Conservation (phyloP, 1,140 invertebrate species). For the Lerema accius region DNA sequence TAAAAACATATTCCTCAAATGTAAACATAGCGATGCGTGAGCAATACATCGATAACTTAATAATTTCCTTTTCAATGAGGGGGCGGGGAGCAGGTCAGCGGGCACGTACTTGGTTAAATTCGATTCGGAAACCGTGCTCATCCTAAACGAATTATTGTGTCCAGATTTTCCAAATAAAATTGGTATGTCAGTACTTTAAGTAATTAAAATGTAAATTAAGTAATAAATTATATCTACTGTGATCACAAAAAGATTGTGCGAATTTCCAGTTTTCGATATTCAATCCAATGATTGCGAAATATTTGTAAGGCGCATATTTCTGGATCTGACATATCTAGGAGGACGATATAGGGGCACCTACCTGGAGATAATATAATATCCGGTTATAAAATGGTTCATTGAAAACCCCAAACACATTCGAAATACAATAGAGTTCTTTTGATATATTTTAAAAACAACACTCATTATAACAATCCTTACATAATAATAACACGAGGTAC, state of each 20-base stretch:
- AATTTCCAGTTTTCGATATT: too few relatives aligned
- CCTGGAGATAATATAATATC: not conserved
- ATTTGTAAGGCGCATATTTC: too few relatives aligned
- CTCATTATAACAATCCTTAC: constrained; percentile 27
- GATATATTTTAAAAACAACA: constrained; percentile 35
- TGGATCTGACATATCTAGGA: too few relatives aligned
- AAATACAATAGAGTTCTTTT: constrained; percentile 12
- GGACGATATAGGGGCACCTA: too few relatives aligned
- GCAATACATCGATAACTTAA: not conserved
- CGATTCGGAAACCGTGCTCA: constrained; percentile 16
- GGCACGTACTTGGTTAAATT: constrained; percentile 14
- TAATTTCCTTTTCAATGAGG: constrained; percentile 10
- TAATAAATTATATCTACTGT: too few relatives aligned
- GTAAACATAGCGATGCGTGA: not conserved
- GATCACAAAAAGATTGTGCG: too few relatives aligned
- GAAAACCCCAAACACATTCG: not conserved
- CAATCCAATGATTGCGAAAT: too few relatives aligned
- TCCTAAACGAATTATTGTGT: constrained; percentile 26
- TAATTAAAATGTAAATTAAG: too few relatives aligned
- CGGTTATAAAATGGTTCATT: not conserved
- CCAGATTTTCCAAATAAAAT: too few relatives aligned
- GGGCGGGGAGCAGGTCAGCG: too few relatives aligned
- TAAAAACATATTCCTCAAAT: not conserved
- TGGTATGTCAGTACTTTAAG: too few relatives aligned
- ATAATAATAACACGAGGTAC: constrained; percentile 31